These are phyloP conservation scores for Diarsia brunnea DNA, from an alignment of 2,888 invertebrate genomes.

Conservation along the genomic window DNA sequence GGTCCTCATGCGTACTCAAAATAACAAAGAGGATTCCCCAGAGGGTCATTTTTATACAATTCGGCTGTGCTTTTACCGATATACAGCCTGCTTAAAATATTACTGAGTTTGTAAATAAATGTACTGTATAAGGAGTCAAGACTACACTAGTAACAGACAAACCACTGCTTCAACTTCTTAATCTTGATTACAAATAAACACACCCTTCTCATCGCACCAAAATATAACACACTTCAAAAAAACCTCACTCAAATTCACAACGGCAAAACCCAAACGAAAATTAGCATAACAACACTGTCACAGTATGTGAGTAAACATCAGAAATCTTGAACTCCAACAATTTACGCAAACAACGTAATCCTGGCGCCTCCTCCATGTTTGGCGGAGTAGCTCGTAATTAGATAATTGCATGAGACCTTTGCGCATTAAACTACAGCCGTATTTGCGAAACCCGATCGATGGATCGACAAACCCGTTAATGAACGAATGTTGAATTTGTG, in stretches of 20 bases:
- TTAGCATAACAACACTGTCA: conserved; percentile 77
- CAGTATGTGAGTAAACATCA: conserved; percentile 67
- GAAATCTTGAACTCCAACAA: conserved; percentile 81
- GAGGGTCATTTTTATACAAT: background rate
- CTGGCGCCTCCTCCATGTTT: conserved; percentile 74
- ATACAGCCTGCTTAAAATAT: background rate
- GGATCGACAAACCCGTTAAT: conserved; percentile 58
- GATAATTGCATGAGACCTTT: conserved; percentile 82
- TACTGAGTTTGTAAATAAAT: background rate
- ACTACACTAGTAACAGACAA: background rate
- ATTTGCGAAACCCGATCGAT: conserved; percentile 57
- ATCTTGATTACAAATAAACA: conserved; percentile 17
- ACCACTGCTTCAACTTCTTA: conserved; percentile 1
- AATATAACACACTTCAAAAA: conserved; percentile 38
- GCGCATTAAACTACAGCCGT: conserved; percentile 57
- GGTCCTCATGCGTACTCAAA: background rate
- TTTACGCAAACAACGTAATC: conserved; percentile 82
- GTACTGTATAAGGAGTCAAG: background rate
- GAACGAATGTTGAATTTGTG: conserved; percentile 63
- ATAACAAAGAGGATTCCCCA: background rate
- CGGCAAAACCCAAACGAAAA: conserved; percentile 69
- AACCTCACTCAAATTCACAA: conserved; percentile 43
- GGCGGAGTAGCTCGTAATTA: conserved; percentile 77
- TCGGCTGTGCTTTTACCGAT: background rate
- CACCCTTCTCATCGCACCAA: conserved; percentile 18